A percentile compares a stretch with the other conserved stretches of the same genome.
phyloP scores from a whole-genome alignment of 1,140 invertebrate species.

The Drosophila setifemur region DNA sequence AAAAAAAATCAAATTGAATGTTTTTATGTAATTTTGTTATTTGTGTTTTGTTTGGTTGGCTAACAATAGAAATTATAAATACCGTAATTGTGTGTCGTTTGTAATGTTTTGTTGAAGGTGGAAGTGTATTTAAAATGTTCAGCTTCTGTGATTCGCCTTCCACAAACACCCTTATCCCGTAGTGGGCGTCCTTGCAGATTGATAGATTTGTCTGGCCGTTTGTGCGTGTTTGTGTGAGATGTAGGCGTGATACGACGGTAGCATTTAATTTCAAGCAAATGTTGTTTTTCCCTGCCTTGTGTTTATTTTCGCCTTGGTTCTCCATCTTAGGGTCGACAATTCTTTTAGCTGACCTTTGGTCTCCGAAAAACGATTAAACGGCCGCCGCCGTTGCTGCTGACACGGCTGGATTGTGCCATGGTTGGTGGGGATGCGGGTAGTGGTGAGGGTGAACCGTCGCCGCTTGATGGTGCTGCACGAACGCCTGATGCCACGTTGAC shows the following conservation, averaged over 20 bases:
- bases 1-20: too few species aligned
- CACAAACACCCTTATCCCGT: not conserved
- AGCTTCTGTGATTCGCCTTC: slow-evolving; percentile 27
- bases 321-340: not conserved
- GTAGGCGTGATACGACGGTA: slow-evolving; percentile 9
- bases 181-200: slow-evolving; percentile 19
- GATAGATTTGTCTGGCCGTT: slow-evolving; percentile 27
- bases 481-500: slow-evolving; percentile 81
- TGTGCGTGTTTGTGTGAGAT: slow-evolving; percentile 5
- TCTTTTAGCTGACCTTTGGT: not conserved
- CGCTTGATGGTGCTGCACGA: slow-evolving; percentile 78
- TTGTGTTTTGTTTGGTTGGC: too few species aligned
- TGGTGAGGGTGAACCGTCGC: slow-evolving; percentile 70
- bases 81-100: slow-evolving; percentile 69
- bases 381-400: slow-evolving; percentile 77
- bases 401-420: slow-evolving; percentile 81
- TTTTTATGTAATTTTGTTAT: too few species aligned
- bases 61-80: slow-evolving; percentile 73
- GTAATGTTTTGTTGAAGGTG: slow-evolving; percentile 58
- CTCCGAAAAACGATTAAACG: slow-evolving; percentile 51
- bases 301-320: slow-evolving; percentile 2
- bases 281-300: too few species aligned
- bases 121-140: slow-evolving; percentile 52
- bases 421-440: slow-evolving; percentile 80
- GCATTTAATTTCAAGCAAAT: slow-evolving; percentile 57